Evolutionary conservation across 2,797 vertebrate genomes (phyloP), one percentile per base, ranked within the genome.

Genomic region (Hydrocynus forskahlii): DNA sequence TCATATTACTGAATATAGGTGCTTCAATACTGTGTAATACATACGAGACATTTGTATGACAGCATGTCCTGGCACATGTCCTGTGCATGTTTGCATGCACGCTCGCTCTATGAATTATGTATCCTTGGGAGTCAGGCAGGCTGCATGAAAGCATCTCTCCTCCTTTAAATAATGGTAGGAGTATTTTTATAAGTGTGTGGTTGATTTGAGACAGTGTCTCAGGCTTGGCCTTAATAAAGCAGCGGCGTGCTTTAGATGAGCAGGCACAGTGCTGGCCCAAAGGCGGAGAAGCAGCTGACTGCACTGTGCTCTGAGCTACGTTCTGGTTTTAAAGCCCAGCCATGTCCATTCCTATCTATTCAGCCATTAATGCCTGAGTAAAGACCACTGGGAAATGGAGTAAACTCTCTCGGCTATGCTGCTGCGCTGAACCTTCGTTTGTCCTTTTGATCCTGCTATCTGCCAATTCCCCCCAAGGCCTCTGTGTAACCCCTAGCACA

Each of bases 271-370:
- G 83, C 87, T 88, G 87, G 89, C 68, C 87, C 83, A 88, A 88
- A 90, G 88, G 86, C 91, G 90, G 90, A 88, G 86, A 90, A 87
- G 83, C 83, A 88, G 87, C 83, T 84, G 86, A 88, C 87, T 83
- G 84, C 83, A 81, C 88, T 90, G 86, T 63, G 84, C 90, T 89
- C 43, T 82, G 76, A 91, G 92, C 64, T n/a, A 75, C 83, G 86
- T 90, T 89, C 88, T 88, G 86, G 86, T 90, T 83, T 52, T 78
- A 87, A 86, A 92, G 89, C 89, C 85, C 86, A 88, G 90, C 87
- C 90, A 87, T 92, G 92, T 93, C 93, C 88, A 88, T 85, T 92
- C 89, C 87, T 74, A 92, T 93, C 88, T 92, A 93, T 94, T 93
- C 90, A 92, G 90, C 91, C 91, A 92, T 95, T 94, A 94, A 92